phyloP scores from a whole-genome alignment of 1,140 invertebrate species.

The Bombus terrestris region DNA sequence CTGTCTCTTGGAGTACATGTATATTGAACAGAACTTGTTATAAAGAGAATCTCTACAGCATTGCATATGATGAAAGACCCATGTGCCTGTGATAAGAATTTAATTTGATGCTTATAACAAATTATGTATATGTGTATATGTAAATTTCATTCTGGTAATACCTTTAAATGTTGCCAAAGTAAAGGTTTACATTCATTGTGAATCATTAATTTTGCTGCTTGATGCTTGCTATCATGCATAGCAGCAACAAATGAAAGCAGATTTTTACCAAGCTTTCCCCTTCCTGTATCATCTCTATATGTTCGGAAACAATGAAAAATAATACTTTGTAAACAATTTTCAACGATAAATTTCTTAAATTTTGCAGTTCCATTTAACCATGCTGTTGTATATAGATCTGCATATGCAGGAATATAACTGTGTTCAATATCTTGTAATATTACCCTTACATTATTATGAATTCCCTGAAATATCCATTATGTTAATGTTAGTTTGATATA shows the following conservation, averaged over 20 bases:
- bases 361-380: constrained; percentile 36
- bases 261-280: constrained; percentile 62
- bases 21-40: constrained; percentile 44
- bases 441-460: constrained; percentile 57
- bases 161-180: constrained; percentile 66
- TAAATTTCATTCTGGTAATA: constrained; percentile 20
- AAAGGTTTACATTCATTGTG: constrained; percentile 49
- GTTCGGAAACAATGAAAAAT: constrained; percentile 65
- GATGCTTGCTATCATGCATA: constrained; percentile 47
- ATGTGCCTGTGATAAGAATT: constrained; percentile 51
- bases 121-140: background rate
- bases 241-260: constrained; percentile 56
- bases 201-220: constrained; percentile 42
- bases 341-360: constrained; percentile 55
- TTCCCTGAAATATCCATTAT: constrained; percentile 43
- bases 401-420: constrained; percentile 44
- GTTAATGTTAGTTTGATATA: background rate
- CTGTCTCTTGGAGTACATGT: background rate
- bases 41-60: constrained; percentile 66
- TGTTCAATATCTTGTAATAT: constrained; percentile 49
- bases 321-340: constrained; percentile 60
- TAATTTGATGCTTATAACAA: background rate
- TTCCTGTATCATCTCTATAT: constrained; percentile 48
- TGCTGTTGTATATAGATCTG: constrained; percentile 56
- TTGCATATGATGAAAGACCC: constrained; percentile 64